These are phyloP conservation scores for Sternotherus odoratus DNA, from an alignment of 2,797 vertebrate genomes.

Conservation along the genomic window DNA sequence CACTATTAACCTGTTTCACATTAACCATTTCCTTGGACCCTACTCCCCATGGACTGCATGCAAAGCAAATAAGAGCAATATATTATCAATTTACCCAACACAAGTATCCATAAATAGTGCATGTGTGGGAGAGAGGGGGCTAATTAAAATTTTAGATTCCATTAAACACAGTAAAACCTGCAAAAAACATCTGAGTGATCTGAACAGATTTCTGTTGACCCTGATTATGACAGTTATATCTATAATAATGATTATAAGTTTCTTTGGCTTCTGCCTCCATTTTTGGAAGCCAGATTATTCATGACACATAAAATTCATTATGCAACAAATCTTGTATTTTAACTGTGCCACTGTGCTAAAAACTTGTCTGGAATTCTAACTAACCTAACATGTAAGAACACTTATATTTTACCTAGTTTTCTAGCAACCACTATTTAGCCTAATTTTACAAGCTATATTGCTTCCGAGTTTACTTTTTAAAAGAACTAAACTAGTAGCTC, in stretches of 20 bases:
- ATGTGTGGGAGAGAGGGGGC: background rate
- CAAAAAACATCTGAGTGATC: conserved; percentile 1
- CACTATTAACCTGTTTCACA: background rate
- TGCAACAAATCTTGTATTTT: conserved; percentile 25
- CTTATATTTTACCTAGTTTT: conserved; percentile 30
- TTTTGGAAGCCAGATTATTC: conserved; percentile 33
- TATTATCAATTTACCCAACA: background rate
- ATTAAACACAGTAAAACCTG: background rate
- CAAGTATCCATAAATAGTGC: background rate
- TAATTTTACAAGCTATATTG: conserved; percentile 51
- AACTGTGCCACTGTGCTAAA: conserved; percentile 40
- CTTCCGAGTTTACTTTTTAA: conserved; percentile 48
- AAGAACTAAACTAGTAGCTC: conserved; percentile 52
- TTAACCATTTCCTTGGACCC: background rate
- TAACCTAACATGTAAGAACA: conserved; percentile 31
- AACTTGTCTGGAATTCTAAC: conserved; percentile 17
- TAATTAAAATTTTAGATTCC: background rate
- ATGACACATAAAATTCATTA: conserved; percentile 30
- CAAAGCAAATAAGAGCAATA: background rate
- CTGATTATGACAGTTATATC: background rate
- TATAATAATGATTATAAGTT: conserved; percentile 14
- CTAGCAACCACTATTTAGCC: conserved; percentile 36
- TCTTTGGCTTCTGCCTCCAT: conserved; percentile 55
- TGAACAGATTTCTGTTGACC: conserved; percentile 52
- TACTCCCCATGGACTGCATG: background rate